Conservation (phyloP, 2,113 vertebrate genomes). For the Hippocampus zosterae region DNA sequence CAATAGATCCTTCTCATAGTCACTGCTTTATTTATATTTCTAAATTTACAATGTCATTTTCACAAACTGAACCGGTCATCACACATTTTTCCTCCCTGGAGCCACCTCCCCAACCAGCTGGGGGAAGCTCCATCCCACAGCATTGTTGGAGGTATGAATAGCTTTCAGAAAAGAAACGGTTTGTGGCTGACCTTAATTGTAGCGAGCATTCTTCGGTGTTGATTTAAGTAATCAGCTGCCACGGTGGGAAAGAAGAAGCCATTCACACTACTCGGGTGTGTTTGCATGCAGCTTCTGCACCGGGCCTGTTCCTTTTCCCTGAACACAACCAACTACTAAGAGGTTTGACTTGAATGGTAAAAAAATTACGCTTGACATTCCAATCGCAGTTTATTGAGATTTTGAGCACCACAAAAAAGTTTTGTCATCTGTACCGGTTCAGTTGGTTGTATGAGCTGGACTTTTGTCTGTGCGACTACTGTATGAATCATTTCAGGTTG, state of each 20-base stretch:
- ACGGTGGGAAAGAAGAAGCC: conserved; percentile 8
- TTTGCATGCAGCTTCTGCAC: neutral
- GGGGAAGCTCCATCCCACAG: conserved; percentile 13
- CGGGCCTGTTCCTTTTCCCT: neutral
- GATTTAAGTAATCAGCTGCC: conserved; percentile 10
- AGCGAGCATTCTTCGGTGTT: conserved; percentile 19
- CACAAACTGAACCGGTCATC: conserved; percentile 26
- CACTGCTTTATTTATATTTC: neutral
- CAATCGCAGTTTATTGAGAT: neutral
- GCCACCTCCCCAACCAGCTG: conserved; percentile 33
- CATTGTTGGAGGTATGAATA: conserved; percentile 7
- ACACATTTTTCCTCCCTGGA: conserved; percentile 32
- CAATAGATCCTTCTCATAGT: neutral
- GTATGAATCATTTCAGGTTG: neutral
- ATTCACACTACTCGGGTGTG: neutral
- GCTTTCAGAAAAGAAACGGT: conserved; percentile 22
- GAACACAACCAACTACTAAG: neutral
- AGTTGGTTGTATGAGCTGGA: neutral
- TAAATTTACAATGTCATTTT: neutral
- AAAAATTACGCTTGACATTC: neutral
- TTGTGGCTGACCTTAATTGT: conserved; percentile 28
- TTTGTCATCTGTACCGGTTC: neutral
- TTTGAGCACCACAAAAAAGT: neutral
- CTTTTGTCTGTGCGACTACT: neutral
- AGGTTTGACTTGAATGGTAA: neutral